Evolutionary conservation across 2,888 invertebrate genomes (phyloP).

Genomic region (Lasioglossum vierecki): DNA sequence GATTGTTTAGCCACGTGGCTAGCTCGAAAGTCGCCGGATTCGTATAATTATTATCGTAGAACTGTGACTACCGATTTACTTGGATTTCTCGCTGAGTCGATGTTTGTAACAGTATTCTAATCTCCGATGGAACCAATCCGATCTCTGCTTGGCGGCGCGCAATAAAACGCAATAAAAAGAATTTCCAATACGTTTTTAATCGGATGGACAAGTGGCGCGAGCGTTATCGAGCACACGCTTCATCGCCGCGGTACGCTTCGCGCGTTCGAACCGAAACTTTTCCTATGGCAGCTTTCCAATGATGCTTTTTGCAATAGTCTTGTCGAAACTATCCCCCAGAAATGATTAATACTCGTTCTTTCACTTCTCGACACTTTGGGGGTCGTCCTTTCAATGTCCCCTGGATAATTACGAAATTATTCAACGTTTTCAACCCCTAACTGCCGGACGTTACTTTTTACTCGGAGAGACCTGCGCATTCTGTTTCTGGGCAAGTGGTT

Average conservation of each 20-base stretch:
- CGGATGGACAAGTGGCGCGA: neutral
- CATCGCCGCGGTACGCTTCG: neutral
- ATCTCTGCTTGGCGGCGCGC: neutral
- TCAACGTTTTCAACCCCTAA: neutral
- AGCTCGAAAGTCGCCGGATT: neutral
- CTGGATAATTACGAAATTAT: neutral
- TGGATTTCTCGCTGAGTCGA: neutral
- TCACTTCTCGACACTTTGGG: neutral
- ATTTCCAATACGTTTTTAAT: slow-evolving; percentile 30
- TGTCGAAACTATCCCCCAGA: neutral
- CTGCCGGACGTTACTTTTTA: neutral
- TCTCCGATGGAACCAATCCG: neutral
- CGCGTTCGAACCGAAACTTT: neutral
- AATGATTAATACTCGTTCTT: neutral
- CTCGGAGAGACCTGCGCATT: neutral
- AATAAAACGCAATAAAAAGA: neutral
- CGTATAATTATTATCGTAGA: neutral
- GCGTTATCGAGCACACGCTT: neutral
- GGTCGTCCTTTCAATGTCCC: neutral
- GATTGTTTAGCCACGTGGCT: slow-evolving; percentile 25
- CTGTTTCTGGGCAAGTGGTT: neutral
- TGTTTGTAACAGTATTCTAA: neutral
- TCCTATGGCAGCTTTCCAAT: neutral
- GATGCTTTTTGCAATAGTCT: neutral
- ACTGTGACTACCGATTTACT: neutral